Evolutionary conservation across 2,888 invertebrate species (phyloP).

Genomic region (Ochropleura leucogaster): DNA sequence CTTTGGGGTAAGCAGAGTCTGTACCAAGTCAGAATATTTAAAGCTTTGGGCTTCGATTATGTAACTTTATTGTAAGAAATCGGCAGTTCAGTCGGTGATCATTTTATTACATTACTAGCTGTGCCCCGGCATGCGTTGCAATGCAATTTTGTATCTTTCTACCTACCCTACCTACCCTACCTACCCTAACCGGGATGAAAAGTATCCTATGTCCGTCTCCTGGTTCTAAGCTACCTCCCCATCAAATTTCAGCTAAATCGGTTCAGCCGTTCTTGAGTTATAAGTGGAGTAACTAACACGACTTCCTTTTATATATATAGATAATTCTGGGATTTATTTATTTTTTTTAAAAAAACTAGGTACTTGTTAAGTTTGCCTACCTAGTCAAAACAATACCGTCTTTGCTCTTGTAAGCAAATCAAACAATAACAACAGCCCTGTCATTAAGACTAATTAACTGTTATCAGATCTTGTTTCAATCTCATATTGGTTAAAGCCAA

Average conservation of each 20-base stretch:
- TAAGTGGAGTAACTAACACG: no score
- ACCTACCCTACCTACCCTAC: no score
- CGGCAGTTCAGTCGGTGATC: neutral
- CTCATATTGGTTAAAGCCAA: no score
- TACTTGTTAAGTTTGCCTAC: neutral
- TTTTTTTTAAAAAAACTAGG: neutral
- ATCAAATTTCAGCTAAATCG: no score
- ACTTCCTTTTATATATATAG: no score
- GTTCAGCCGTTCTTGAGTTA: no score
- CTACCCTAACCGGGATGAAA: no score
- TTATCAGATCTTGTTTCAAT: neutral
- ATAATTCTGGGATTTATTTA: neutral
- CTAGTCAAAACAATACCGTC: no score
- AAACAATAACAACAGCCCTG: neutral
- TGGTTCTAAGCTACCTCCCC: no score
- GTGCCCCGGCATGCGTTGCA: no score
- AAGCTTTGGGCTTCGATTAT: neutral
- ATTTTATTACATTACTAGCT: neutral
- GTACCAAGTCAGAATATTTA: neutral
- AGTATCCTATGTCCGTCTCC: no score
- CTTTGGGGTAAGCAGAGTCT: neutral
- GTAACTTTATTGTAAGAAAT: neutral
- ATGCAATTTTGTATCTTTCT: no score
- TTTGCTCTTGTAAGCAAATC: neutral
- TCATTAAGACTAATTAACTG: neutral